Evolutionary conservation across 2,888 invertebrate genomes (phyloP).

Genomic region (Ellobium chinense): DNA sequence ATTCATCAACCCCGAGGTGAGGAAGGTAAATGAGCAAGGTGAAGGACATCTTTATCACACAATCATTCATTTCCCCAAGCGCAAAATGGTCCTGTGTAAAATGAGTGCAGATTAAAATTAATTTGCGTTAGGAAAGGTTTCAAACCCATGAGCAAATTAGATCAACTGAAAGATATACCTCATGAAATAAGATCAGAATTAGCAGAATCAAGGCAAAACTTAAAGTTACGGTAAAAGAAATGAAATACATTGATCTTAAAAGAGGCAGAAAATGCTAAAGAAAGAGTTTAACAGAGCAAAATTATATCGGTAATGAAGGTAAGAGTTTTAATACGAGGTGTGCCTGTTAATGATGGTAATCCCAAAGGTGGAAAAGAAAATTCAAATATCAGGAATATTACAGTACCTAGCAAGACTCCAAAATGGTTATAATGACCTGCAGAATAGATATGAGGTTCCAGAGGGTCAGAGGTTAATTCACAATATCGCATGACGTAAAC

Average conservation of each 20-base stretch:
- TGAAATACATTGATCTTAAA: too few relatives aligned
- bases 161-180: too few relatives aligned
- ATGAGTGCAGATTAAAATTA: not conserved
- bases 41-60: not conserved
- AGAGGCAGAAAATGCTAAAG: too few relatives aligned
- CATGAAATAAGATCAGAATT: too few relatives aligned
- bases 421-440: constrained; percentile 56
- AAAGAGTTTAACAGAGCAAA: too few relatives aligned
- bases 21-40: not conserved
- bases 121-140: too few relatives aligned
- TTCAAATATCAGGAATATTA: constrained; percentile 27
- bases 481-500: constrained; percentile 9
- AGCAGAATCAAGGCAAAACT: too few relatives aligned
- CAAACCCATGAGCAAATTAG: too few relatives aligned
- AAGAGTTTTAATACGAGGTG: too few relatives aligned
- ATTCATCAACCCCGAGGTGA: too few relatives aligned
- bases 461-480: constrained; percentile 20
- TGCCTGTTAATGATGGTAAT: constrained; percentile 1
- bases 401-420: constrained; percentile 53
- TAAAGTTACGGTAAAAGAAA: too few relatives aligned
- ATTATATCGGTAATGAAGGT: too few relatives aligned
- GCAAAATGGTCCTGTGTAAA: not conserved
- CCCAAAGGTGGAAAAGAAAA: constrained; percentile 14
- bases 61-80: not conserved
- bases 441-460: constrained; percentile 44